phyloP scores from a whole-genome alignment of 2,113 vertebrate species.

The Apaloderma vittatum region DNA sequence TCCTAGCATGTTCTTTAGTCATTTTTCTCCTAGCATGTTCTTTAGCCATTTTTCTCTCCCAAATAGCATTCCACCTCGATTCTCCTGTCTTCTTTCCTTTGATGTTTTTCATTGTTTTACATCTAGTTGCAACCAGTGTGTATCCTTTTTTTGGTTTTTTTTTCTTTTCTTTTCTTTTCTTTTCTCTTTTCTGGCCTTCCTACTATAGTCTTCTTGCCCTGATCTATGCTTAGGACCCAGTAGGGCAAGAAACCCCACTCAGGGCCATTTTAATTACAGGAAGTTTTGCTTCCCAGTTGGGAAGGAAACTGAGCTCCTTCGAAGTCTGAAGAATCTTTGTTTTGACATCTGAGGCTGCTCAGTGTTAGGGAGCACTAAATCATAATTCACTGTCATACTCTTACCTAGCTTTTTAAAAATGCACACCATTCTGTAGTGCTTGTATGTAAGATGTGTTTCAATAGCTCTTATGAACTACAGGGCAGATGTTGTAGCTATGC shows the following conservation, averaged over 20 bases:
- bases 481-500: neutral
- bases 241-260: neutral
- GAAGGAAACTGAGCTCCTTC: neutral
- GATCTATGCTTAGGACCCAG: neutral
- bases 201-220: neutral
- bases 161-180: neutral
- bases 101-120: neutral
- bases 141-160: neutral
- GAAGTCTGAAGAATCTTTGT: neutral
- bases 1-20: neutral
- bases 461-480: neutral
- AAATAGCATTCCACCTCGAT: neutral
- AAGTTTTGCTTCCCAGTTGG: neutral
- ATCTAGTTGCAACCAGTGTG: neutral
- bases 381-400: neutral
- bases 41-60: neutral
- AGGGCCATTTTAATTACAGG: neutral
- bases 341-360: neutral
- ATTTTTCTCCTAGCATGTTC: neutral
- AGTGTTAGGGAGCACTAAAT: neutral
- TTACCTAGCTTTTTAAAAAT: neutral
- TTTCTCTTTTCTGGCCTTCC: neutral
- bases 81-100: neutral
- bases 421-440: neutral
- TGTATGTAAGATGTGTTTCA: neutral